Evolutionary conservation across 2,113 vertebrate genomes (phyloP), one percentile per base, ranked within the genome.

Genomic region (Pipa parva): DNA sequence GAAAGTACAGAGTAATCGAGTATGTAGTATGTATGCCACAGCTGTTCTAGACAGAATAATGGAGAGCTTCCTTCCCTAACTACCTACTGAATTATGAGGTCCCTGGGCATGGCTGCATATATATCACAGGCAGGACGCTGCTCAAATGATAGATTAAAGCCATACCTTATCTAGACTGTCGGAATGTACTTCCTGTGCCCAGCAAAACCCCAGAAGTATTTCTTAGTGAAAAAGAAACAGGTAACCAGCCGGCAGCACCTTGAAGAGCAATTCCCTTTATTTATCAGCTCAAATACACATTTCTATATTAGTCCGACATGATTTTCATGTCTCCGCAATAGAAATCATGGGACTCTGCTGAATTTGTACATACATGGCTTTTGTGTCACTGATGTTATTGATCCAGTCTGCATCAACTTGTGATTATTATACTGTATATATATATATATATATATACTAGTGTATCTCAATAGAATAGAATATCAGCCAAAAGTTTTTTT

Each of bases 121-220:
- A 51, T 22, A 54, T 67, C 57, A 69, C 24, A 22, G 17, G 31
- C 65, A 11, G 54, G 48, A 25, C 21, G 57, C 46, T 42, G 54
- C 54, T 15, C 26, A 20, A 28, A 58, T 58, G 65, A 69, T 60
- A 20, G 50, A 69, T 69, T 31, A 49, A 69, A 18, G 57, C 8
- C 56, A 52, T 69, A 31, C 15, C 57, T 60, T 51, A 69, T 52
- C 57, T 52, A 33, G 29, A 25, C 57, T 51, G 64, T 59, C 65
- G 13, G 37, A 69, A 50, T 45, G n/a, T 60, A 26, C 65, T 60
- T 28, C 25, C 26, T 42, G 31, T 10, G 25, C 46, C 64, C 25
- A 20, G 2, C 24, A 11, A 11, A 59, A 12, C n/a, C 65, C 65
- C 45, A 60, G 24, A 52, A 24, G 65, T 13, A 60, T 60, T 69